phyloP scores from a whole-genome alignment of 2,797 vertebrate species.

The Mus minutoides region DNA sequence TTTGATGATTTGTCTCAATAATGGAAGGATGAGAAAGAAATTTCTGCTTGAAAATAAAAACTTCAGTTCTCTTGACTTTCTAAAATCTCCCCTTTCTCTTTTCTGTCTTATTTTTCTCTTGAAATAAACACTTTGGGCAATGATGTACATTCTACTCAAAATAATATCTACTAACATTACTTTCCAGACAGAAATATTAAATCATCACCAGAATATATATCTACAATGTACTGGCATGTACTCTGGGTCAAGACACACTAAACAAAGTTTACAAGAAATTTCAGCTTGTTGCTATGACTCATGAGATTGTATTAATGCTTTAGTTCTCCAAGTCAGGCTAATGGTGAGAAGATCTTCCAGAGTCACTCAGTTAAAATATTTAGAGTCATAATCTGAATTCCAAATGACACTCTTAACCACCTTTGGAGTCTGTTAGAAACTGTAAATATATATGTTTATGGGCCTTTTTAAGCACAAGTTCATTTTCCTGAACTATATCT shows the following conservation, averaged over 20 bases:
- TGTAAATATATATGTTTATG: neutral
- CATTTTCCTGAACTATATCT: neutral
- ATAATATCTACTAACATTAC: neutral
- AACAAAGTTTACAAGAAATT: conserved; percentile 5
- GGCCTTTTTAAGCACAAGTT: neutral
- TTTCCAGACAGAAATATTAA: conserved; percentile 25
- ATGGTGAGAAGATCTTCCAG: neutral
- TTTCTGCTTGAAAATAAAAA: neutral
- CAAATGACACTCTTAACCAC: neutral
- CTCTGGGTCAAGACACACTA: neutral
- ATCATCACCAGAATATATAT: neutral
- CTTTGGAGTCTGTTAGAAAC: neutral
- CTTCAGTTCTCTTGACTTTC: neutral
- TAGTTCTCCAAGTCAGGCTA: neutral
- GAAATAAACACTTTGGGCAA: neutral
- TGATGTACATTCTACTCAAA: neutral
- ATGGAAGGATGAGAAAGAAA: neutral
- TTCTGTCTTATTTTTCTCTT: conserved; percentile 21
- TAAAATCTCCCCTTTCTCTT: conserved; percentile 17
- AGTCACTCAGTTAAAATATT: neutral
- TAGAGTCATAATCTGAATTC: conserved; percentile 17
- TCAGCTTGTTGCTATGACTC: neutral
- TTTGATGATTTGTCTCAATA: neutral
- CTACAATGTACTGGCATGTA: neutral
- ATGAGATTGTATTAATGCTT: neutral